phyloP scores from a whole-genome alignment of 1,140 invertebrate genomes.

The Plectrocnemia conspersa region DNA sequence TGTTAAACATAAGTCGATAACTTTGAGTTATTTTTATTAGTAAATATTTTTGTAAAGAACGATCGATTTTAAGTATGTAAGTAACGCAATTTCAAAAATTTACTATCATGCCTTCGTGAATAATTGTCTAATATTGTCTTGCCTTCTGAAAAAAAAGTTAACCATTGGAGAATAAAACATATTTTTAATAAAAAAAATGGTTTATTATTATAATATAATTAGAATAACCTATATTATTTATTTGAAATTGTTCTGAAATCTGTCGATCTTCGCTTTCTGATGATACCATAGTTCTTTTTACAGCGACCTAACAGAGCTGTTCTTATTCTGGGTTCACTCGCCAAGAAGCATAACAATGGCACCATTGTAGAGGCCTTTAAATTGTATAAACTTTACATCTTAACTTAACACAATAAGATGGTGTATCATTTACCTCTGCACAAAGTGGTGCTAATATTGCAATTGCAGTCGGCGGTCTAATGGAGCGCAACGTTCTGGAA shows the following conservation, averaged over 20 bases:
- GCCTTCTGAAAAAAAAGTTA: too few species aligned
- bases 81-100: too few species aligned
- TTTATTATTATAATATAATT: background rate
- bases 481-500: constrained; percentile 38
- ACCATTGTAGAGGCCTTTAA: constrained; percentile 48
- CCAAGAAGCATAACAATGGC: constrained; percentile 48
- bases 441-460: constrained; percentile 47
- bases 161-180: too few species aligned
- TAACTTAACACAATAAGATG: constrained; percentile 5
- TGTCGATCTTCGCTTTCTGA: constrained; percentile 14
- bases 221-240: background rate
- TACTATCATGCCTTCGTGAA: too few species aligned
- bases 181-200: background rate
- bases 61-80: too few species aligned
- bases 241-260: constrained; percentile 16
- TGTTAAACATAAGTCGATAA: too few species aligned
- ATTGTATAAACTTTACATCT: constrained; percentile 2
- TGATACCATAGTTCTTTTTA: constrained; percentile 46
- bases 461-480: constrained; percentile 41
- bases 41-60: too few species aligned
- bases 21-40: too few species aligned
- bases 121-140: too few species aligned
- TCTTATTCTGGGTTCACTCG: constrained; percentile 44
- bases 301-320: constrained; percentile 47
- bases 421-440: constrained; percentile 42